Conservation (phyloP, 2,797 vertebrate species). For the Crenichthys baileyi region DNA sequence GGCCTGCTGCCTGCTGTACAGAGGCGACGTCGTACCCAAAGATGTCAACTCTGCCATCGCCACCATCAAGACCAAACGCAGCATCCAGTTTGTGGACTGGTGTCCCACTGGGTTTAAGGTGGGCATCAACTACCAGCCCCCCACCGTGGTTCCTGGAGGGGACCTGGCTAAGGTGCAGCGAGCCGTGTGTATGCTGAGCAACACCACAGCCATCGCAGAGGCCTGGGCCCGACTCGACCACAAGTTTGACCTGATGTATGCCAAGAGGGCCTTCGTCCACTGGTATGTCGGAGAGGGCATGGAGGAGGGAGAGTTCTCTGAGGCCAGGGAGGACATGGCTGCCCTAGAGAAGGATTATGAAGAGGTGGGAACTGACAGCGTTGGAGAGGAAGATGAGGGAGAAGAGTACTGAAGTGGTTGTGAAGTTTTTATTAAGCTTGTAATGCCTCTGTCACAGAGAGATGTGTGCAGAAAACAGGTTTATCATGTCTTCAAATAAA, state of each 20-base stretch:
- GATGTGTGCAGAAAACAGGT: too few species aligned
- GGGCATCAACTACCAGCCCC: constrained; percentile 84
- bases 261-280: constrained; percentile 83
- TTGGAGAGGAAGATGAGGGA: constrained; percentile 22
- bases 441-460: too few species aligned
- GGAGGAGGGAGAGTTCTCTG: constrained; percentile 83
- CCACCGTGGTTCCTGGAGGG: constrained; percentile 82
- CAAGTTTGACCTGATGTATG: constrained; percentile 83
- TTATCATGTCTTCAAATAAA: too few species aligned
- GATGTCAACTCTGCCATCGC: neutral
- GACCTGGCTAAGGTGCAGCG: constrained; percentile 87
- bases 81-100: constrained; percentile 94
- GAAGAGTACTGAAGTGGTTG: constrained; percentile 16
- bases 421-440: neutral
- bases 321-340: constrained; percentile 70
- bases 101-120: constrained; percentile 78
- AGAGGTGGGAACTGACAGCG: constrained; percentile 12
- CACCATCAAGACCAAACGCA: constrained; percentile 84
- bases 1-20: constrained; percentile 18
- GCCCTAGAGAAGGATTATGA: constrained; percentile 23
- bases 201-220: constrained; percentile 82
- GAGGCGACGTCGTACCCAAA: neutral
- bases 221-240: constrained; percentile 80
- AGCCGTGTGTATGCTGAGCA: constrained; percentile 89
- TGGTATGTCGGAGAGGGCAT: constrained; percentile 82